A percentile compares a stretch with the other conserved stretches of the same genome.
Conservation (phyloP, 1,140 invertebrate species). For the Brachystomella parvula region DNA sequence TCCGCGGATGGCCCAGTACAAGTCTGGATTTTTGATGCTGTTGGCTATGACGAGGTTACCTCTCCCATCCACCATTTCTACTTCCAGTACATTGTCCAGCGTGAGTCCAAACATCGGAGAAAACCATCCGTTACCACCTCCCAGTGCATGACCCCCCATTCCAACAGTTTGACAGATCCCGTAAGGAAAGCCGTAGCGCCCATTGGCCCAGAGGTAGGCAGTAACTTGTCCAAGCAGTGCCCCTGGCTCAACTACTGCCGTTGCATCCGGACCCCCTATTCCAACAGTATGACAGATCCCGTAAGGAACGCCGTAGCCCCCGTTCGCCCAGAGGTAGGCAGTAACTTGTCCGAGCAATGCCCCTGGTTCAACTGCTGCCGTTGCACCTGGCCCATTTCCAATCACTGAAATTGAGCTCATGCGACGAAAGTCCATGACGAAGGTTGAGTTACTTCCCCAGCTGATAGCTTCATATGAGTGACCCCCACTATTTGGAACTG, state of each 20-base stretch:
- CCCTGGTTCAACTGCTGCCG: background rate
- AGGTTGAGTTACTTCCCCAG: background rate
- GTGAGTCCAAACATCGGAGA: background rate
- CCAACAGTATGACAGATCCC: background rate
- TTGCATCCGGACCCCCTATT: background rate
- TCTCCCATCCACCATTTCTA: background rate
- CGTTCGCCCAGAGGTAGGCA: background rate
- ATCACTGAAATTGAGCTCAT: background rate
- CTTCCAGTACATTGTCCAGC: conserved; percentile 7
- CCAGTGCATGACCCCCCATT: conserved; percentile 1
- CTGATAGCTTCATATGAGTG: background rate
- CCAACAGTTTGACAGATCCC: background rate
- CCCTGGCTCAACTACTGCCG: background rate
- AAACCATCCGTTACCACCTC: conserved; percentile 2
- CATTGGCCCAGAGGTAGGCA: background rate
- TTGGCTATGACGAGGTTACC: background rate
- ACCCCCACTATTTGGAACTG: conserved; percentile 3
- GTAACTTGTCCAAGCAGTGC: background rate
- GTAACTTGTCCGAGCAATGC: background rate
- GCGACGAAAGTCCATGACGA: background rate
- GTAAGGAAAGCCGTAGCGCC: background rate
- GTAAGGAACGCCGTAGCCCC: background rate
- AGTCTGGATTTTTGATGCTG: background rate
- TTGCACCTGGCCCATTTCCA: background rate
- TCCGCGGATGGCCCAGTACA: conserved; percentile 3